Percentiles rank a stretch among this genome's conserved stretches.
Evolutionary conservation across 2,797 vertebrate species (phyloP).

Genomic region (Manis pentadactyla): DNA sequence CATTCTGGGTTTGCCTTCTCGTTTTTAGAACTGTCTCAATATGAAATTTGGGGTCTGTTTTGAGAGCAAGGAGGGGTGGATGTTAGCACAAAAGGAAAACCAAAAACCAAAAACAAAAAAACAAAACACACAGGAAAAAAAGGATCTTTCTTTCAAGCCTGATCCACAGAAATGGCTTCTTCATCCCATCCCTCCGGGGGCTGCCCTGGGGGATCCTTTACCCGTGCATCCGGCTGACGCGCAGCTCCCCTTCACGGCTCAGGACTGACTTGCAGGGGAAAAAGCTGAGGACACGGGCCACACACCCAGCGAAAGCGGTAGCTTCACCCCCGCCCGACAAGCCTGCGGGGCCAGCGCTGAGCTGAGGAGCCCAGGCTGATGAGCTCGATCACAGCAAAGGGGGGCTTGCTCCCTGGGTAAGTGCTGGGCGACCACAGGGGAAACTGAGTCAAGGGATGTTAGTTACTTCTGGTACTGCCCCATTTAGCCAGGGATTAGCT

Average conservation of each 20-base stretch:
- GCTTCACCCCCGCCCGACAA: accelerated
- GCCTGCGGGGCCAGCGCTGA: accelerated
- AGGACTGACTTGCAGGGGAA: conserved; percentile 74
- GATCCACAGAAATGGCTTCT: background rate
- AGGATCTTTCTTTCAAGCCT: background rate
- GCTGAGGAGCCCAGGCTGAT: too few species aligned
- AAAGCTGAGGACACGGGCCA: background rate
- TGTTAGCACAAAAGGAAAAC: background rate
- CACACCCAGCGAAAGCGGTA: background rate
- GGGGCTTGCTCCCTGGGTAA: background rate
- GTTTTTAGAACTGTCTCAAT: background rate
- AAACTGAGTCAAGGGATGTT: conserved; percentile 53
- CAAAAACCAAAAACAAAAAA: too few species aligned
- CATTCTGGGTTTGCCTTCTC: background rate
- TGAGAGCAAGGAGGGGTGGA: background rate
- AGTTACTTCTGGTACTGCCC: background rate
- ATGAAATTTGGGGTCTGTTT: background rate
- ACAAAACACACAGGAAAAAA: accelerated
- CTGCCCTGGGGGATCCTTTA: background rate
- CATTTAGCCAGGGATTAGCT: background rate
- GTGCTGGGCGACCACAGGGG: background rate
- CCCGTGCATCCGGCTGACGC: background rate
- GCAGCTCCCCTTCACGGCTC: background rate
- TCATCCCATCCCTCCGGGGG: background rate
- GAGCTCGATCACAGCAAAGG: background rate